Conservation (phyloP, 2,797 vertebrate genomes). For the Morelia viridis region DNA sequence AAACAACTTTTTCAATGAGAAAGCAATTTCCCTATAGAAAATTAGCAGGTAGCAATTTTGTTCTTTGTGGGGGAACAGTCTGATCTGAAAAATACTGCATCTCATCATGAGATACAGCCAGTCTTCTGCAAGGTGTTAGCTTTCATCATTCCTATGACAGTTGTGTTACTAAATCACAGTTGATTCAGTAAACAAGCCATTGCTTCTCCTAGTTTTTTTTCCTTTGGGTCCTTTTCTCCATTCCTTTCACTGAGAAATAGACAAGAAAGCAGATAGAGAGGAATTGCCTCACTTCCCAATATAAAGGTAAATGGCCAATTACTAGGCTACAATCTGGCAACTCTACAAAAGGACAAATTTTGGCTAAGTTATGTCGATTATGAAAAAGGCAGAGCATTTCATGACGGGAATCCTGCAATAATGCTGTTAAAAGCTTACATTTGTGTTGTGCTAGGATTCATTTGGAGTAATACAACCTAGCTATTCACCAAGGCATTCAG, state of each 20-base stretch:
- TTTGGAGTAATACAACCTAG: neutral
- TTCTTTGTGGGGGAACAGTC: neutral
- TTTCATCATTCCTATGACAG: neutral
- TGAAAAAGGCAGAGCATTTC: neutral
- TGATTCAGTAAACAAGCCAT: neutral
- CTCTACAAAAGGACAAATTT: neutral
- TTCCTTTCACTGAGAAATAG: neutral
- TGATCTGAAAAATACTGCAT: conserved; percentile 39
- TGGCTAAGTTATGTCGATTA: neutral
- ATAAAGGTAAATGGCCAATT: neutral
- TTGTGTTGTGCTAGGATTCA: neutral
- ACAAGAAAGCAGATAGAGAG: neutral
- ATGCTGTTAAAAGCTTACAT: neutral
- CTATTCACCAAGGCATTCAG: neutral
- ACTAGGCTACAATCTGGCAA: neutral
- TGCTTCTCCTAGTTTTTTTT: neutral
- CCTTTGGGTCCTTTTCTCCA: neutral
- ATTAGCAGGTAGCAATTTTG: neutral
- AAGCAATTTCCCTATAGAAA: neutral
- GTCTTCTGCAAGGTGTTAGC: neutral
- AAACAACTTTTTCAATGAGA: neutral
- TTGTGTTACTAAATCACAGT: neutral
- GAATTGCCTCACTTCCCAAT: neutral
- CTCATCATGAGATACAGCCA: neutral
- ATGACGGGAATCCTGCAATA: neutral